Conservation (phyloP, 2,888 invertebrate species). For the Resseliella maxima region DNA sequence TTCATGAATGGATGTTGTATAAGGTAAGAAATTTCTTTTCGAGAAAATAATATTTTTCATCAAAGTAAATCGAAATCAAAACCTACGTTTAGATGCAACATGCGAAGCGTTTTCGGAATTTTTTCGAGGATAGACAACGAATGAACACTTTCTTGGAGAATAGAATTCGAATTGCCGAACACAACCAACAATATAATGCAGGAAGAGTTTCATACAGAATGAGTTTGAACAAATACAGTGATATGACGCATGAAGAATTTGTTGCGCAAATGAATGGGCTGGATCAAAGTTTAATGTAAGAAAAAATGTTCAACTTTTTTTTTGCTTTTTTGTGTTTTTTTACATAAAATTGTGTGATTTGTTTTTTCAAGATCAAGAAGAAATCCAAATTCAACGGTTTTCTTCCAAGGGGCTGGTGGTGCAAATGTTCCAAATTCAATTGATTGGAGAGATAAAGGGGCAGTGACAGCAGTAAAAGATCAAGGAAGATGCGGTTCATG, state of each 20-base stretch:
- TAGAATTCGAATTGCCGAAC: constrained; percentile 83
- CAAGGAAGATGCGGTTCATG: constrained; percentile 92
- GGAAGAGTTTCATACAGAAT: constrained; percentile 77
- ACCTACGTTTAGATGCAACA: not conserved
- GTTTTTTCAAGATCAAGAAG: not conserved
- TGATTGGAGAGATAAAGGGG: constrained; percentile 87
- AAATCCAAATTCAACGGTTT: not conserved
- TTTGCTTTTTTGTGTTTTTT: not conserved
- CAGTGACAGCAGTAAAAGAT: constrained; percentile 89
- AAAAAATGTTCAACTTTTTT: not conserved
- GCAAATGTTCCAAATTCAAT: constrained; percentile 77
- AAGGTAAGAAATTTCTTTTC: too few species aligned
- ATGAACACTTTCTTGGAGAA: constrained; percentile 92
- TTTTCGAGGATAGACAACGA: constrained; percentile 82
- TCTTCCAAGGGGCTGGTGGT: constrained; percentile 56
- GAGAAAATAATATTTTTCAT: not conserved
- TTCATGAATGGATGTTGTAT: too few species aligned
- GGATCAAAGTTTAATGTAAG: constrained; percentile 64
- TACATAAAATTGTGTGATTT: not conserved
- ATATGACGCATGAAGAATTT: constrained; percentile 89
- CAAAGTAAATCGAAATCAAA: not conserved
- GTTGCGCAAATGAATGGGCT: constrained; percentile 76
- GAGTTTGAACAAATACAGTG: constrained; percentile 84
- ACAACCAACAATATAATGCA: constrained; percentile 79
- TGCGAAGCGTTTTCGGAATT: not conserved